These are phyloP conservation scores for Thamnophis elegans DNA, from an alignment of 2,797 vertebrate species.

Conservation along the genomic window DNA sequence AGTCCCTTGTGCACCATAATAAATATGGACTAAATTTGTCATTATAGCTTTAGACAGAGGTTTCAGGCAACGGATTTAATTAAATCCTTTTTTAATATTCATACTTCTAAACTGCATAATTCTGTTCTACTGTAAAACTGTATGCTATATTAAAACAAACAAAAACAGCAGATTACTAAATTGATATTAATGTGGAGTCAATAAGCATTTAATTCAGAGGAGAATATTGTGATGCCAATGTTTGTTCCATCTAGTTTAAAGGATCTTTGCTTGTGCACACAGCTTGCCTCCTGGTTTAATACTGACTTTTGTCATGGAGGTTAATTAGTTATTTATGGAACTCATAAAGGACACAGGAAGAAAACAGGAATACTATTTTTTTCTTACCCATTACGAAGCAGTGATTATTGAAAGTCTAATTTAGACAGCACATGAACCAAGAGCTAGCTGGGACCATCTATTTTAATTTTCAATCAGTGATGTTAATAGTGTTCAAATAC, in stretches of 20 bases:
- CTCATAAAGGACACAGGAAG: slow-evolving; percentile 62
- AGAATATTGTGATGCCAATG: slow-evolving; percentile 52
- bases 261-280: slow-evolving; percentile 52
- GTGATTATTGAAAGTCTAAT: slow-evolving; percentile 65
- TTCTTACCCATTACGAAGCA: slow-evolving; percentile 65
- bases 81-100: slow-evolving; percentile 87
- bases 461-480: slow-evolving; percentile 54
- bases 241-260: slow-evolving; percentile 47
- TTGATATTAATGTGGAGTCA: slow-evolving; percentile 78
- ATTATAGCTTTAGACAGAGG: slow-evolving; percentile 84
- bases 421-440: slow-evolving; percentile 57
- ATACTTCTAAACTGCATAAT: slow-evolving; percentile 83
- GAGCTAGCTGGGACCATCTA: slow-evolving; percentile 46
- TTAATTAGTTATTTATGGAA: slow-evolving; percentile 74
- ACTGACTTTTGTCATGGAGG: slow-evolving; percentile 55
- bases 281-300: slow-evolving; percentile 56
- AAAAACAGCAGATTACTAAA: slow-evolving; percentile 82
- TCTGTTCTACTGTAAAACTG: slow-evolving; percentile 78
- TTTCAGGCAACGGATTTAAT: slow-evolving; percentile 86
- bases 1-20: slow-evolving; percentile 83
- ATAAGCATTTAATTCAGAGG: slow-evolving; percentile 76
- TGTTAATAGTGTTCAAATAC: slow-evolving; percentile 50
- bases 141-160: slow-evolving; percentile 81
- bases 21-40: slow-evolving; percentile 86
- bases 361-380: slow-evolving; percentile 62